Evolutionary conservation across 1,140 invertebrate species (phyloP), one percentile per base, ranked within the genome.

Genomic region (Polypedilum pembai): DNA sequence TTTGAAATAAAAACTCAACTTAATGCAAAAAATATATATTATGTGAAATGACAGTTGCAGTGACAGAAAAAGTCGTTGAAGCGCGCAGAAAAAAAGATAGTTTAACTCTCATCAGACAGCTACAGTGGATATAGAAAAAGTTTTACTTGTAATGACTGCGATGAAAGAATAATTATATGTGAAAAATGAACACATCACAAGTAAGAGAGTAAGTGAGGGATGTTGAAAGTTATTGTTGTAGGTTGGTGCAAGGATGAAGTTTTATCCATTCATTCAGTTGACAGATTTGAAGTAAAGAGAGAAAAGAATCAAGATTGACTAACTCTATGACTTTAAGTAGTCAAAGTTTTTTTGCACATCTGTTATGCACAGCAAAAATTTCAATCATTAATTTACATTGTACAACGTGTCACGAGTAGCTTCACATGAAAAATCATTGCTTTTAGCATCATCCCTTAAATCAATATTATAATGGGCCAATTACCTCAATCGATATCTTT

Each of bases 121-220:
- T 33, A 33, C 24, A 33, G 24, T 69, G 8, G 5, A 69, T 66
- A 66, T 20, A 18, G 10, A 3, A 8, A 18, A 10, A 66, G 65
- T 20, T 66, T n/a, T 18, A 3, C 3, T 69, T 18, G 65, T 69
- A 20, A 66, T 18, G 18, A 66, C 63, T 7, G 17, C 65, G 65
- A 69, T 69, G 65, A 69, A 21, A 18, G 17, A 69, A 69, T 69
- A 69, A 69, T 69, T 69, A 69, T 69, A 21, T 69, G 65, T 69
- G 65, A 69, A 69, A 69, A 69, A 69, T 69, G 65, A 21, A 69
- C 20, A 69, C 17, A 18, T 69, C 65, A 69, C 45, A 56, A 56
- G n/a, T 56, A 56, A n/a, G 15, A 45, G 8, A 56, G 45, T 56
- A 56, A 56, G 24, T 5, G 24, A 33, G 24, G 24, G 24, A 33